Conservation (phyloP, 2,113 vertebrate species). For the Merops nubicus region DNA sequence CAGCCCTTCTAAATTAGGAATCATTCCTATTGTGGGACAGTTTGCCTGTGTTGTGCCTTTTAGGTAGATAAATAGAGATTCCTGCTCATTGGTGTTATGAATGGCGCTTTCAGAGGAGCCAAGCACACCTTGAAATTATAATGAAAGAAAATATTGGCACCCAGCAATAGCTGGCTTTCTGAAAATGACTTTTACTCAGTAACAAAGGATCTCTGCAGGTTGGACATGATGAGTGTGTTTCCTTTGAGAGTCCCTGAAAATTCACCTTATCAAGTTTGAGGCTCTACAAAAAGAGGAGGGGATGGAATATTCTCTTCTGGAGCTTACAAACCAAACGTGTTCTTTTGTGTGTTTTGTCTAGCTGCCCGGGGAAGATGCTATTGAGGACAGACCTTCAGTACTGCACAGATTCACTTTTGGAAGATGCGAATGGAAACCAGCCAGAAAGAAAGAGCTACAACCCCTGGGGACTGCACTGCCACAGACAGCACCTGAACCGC, state of each 20-base stretch:
- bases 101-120: neutral
- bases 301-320: neutral
- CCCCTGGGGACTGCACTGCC: slow-evolving; percentile 80
- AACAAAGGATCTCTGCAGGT: slow-evolving; percentile 34
- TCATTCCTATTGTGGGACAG: neutral
- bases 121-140: neutral
- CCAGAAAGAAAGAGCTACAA: slow-evolving; percentile 67
- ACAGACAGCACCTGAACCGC: slow-evolving; percentile 77
- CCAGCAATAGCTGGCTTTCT: neutral
- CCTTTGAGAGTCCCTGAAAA: slow-evolving; percentile 24
- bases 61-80: neutral
- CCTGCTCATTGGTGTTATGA: neutral
- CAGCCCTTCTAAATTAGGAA: neutral
- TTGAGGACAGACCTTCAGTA: slow-evolving; percentile 65
- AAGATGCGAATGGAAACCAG: slow-evolving; percentile 59
- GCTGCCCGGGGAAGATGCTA: slow-evolving; percentile 45
- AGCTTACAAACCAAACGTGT: neutral
- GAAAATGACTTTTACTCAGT: neutral
- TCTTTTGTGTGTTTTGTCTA: neutral
- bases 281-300: neutral
- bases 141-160: slow-evolving; percentile 35
- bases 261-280: neutral
- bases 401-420: slow-evolving; percentile 31
- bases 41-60: neutral
- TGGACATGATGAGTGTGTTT: slow-evolving; percentile 4